Conservation (phyloP, 2,797 vertebrate genomes). For the Phyllotis vaccarum region DNA sequence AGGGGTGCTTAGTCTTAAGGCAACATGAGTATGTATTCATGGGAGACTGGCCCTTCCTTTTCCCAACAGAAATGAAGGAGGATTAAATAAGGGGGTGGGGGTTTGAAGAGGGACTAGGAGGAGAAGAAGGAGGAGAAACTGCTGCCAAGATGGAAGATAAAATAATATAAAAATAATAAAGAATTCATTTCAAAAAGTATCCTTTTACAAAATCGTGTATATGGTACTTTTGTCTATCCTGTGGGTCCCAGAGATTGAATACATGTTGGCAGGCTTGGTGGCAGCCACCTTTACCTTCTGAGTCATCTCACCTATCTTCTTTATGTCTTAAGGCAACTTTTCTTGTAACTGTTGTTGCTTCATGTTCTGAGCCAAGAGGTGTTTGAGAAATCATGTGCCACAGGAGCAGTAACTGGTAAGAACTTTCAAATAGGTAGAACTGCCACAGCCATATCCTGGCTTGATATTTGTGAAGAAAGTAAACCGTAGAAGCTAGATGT, state of each 20-base stretch:
- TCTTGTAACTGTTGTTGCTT: background rate
- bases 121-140: background rate
- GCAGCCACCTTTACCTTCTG: too few species aligned
- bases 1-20: background rate
- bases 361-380: background rate
- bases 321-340: background rate
- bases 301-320: background rate
- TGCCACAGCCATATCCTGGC: fast-evolving
- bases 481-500: background rate
- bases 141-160: background rate
- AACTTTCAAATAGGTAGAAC: background rate
- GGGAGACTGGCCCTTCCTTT: background rate
- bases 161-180: background rate
- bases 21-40: background rate
- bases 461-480: background rate
- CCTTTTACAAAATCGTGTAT: too few species aligned
- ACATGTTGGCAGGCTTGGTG: too few species aligned
- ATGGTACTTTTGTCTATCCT: background rate
- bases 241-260: background rate
- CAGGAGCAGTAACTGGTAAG: background rate
- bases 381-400: background rate
- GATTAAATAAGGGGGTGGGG: background rate
- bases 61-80: background rate
- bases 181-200: background rate
- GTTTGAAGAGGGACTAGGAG: background rate